A percentile compares a stretch with the other conserved stretches of the same genome.
Evolutionary conservation across 1,140 invertebrate genomes (phyloP).

Genomic region (Arctopsyche grandis): DNA sequence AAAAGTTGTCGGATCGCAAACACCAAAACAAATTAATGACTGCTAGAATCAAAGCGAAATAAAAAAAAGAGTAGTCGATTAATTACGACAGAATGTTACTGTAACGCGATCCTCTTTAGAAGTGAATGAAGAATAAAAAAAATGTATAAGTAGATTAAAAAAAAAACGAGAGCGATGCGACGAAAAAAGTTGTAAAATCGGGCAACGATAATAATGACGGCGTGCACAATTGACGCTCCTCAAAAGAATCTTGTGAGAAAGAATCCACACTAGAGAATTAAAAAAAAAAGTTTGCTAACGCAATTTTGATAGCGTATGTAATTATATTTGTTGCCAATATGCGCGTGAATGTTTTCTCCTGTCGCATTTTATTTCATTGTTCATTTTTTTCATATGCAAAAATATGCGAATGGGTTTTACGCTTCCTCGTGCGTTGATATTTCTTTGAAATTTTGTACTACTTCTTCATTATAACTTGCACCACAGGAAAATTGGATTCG

Average conservation of each 20-base stretch:
- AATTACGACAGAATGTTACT: constrained; percentile 23
- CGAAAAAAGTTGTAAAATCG: not conserved
- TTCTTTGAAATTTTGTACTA: not conserved
- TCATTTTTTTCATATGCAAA: too few species aligned
- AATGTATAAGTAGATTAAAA: not conserved
- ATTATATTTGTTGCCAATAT: constrained; percentile 5
- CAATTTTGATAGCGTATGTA: constrained; percentile 10
- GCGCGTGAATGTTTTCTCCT: not conserved
- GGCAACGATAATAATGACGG: not conserved
- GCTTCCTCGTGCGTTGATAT: not conserved
- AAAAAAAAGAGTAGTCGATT: not conserved
- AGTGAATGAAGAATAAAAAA: not conserved
- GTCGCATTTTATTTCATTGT: not conserved
- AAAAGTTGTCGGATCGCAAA: constrained; percentile 20
- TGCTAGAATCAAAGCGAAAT: not conserved
- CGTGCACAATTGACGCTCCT: not conserved
- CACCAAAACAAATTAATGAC: constrained; percentile 30
- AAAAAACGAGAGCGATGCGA: not conserved
- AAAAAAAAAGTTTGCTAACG: not conserved
- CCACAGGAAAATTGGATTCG: too few species aligned
- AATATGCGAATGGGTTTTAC: not conserved
- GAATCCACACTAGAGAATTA: not conserved
- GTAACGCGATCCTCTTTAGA: constrained; percentile 26
- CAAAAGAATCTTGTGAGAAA: constrained; percentile 7
- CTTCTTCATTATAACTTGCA: too few species aligned